Conservation (phyloP, 2,888 invertebrate genomes). For the Gerris lacustris region DNA sequence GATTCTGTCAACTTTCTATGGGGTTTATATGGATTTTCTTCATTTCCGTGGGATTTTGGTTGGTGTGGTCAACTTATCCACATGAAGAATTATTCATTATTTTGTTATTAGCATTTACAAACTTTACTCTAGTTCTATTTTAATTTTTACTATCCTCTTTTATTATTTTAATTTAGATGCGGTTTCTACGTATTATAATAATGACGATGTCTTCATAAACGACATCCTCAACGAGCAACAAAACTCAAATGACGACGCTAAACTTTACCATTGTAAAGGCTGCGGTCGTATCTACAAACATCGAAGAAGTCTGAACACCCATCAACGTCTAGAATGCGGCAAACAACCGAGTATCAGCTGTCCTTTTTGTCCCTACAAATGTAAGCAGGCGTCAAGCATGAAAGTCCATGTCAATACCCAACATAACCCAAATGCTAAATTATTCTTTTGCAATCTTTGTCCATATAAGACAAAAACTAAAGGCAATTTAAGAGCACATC, state of each 20-base stretch:
- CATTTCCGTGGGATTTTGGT: too few species aligned
- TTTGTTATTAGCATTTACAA: too few species aligned
- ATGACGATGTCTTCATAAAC: too few species aligned
- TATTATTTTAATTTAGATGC: too few species aligned
- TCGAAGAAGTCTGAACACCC: constrained; percentile 21
- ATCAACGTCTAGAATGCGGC: constrained; percentile 36
- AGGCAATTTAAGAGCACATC: background rate
- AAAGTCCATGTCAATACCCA: background rate
- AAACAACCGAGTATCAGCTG: constrained; percentile 37
- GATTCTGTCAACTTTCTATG: too few species aligned
- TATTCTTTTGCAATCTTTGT: background rate
- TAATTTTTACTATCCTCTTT: too few species aligned
- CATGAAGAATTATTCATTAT: too few species aligned
- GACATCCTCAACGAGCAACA: too few species aligned
- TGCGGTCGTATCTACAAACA: constrained; percentile 13
- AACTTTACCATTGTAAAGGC: background rate
- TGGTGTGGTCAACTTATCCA: too few species aligned
- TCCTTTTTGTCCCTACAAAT: constrained; percentile 35
- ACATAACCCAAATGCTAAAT: background rate
- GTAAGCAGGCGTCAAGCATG: constrained; percentile 20
- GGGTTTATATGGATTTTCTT: too few species aligned
- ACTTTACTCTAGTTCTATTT: too few species aligned
- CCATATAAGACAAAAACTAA: background rate
- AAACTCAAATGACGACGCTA: background rate
- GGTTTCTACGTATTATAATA: too few species aligned